Percentiles rank a stretch among this genome's conserved stretches.
Conservation (phyloP, 2,797 vertebrate genomes). For the Acanthis flammea region DNA sequence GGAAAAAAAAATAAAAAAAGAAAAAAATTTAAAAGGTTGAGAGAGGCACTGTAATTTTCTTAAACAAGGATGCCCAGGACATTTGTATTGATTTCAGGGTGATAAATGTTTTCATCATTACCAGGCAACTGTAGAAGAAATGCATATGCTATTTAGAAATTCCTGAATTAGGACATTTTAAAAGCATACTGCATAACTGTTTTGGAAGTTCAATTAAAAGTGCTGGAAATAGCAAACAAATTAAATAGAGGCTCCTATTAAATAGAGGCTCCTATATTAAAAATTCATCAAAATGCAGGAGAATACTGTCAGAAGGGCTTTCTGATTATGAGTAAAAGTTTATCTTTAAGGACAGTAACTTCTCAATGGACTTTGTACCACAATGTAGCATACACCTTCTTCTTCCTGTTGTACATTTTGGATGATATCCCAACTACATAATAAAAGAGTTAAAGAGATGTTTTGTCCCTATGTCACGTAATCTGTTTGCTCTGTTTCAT, state of each 20-base stretch:
- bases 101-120: conserved; percentile 62
- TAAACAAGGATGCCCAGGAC: conserved; percentile 61
- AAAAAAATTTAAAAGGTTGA: not conserved
- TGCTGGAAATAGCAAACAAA: not conserved
- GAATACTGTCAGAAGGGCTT: not conserved
- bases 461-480: conserved; percentile 15
- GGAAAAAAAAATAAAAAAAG: not conserved
- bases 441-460: conserved; percentile 9
- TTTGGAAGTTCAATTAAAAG: conserved; percentile 13
- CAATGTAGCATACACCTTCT: not conserved
- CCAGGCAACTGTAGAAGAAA: conserved; percentile 44
- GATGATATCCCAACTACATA: not conserved
- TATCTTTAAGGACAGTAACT: not conserved
- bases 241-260: not conserved
- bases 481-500: conserved; percentile 38
- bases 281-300: not conserved
- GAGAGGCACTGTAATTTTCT: conserved; percentile 53
- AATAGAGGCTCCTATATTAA: not conserved
- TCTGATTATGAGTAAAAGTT: not conserved
- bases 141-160: conserved; percentile 43
- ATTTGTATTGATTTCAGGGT: conserved; percentile 53
- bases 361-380: not conserved
- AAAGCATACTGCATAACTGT: not conserved
- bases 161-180: conserved; percentile 37
- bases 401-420: not conserved